A percentile compares a stretch with the other conserved stretches of the same genome.
phyloP scores from a whole-genome alignment of 2,888 invertebrate species.

The Megastigmus dorsalis region DNA sequence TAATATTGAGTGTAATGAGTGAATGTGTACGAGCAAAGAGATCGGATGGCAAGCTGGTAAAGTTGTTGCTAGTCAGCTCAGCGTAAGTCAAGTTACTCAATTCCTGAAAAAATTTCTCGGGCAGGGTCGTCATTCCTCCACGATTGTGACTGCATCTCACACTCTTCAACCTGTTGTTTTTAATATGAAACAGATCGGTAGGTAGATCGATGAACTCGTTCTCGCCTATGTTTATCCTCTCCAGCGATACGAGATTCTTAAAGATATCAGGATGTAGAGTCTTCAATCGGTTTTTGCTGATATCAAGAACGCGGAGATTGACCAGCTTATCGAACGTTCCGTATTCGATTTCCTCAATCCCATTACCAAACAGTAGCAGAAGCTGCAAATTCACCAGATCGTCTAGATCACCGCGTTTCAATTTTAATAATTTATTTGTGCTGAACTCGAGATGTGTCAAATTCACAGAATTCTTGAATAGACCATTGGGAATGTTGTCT shows the following conservation, averaged over 20 bases:
- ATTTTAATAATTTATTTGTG: not conserved
- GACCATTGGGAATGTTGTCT: no score
- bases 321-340: slow-evolving; percentile 79
- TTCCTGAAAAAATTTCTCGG: slow-evolving; percentile 78
- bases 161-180: slow-evolving; percentile 76
- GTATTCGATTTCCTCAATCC: slow-evolving; percentile 77
- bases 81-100: slow-evolving; percentile 78
- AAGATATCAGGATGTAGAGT: slow-evolving; percentile 77
- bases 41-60: slow-evolving; percentile 78
- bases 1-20: slow-evolving; percentile 79
- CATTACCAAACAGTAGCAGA: slow-evolving; percentile 82
- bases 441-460: no score
- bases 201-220: slow-evolving; percentile 81
- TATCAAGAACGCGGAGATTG: slow-evolving; percentile 79
- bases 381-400: slow-evolving; percentile 74
- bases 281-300: slow-evolving; percentile 82
- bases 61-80: slow-evolving; percentile 77
- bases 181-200: slow-evolving; percentile 76
- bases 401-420: slow-evolving; percentile 55
- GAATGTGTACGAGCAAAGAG: slow-evolving; percentile 79
- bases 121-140: slow-evolving; percentile 76
- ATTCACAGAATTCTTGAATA: no score
- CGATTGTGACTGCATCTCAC: slow-evolving; percentile 71
- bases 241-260: slow-evolving; percentile 29
- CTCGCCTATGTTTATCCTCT: slow-evolving; percentile 75